phyloP scores from a whole-genome alignment of 2,888 invertebrate genomes.

The Mechanitis messenoides region DNA sequence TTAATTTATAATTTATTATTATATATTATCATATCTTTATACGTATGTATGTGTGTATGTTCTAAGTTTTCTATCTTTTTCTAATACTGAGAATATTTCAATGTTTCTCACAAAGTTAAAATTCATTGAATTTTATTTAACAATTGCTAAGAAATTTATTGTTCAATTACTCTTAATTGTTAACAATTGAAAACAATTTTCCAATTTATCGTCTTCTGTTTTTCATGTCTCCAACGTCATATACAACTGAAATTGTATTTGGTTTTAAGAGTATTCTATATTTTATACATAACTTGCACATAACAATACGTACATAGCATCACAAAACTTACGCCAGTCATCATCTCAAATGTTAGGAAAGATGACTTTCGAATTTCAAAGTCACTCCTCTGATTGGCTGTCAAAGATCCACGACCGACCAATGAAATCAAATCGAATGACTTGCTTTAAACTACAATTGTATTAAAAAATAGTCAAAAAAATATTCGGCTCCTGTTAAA shows the following conservation, averaged over 20 bases:
- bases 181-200: conserved; percentile 47
- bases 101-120: conserved; percentile 12
- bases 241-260: too few species aligned
- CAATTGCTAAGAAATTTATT: conserved; percentile 27
- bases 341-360: conserved; percentile 66
- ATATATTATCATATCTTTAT: background rate
- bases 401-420: conserved; percentile 65
- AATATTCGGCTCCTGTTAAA: conserved; percentile 70
- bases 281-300: too few species aligned
- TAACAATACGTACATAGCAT: too few species aligned
- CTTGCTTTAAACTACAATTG: conserved; percentile 67
- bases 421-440: conserved; percentile 72
- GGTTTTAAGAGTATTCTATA: too few species aligned
- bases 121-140: conserved; percentile 7
- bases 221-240: conserved; percentile 15
- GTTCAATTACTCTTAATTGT: conserved; percentile 40
- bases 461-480: conserved; percentile 41
- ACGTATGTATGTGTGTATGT: background rate
- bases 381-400: conserved; percentile 68
- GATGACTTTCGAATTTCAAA: conserved; percentile 71
- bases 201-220: conserved; percentile 39
- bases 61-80: background rate
- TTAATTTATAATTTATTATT: conserved; percentile 2
- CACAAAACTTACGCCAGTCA: conserved; percentile 41
- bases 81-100: background rate